Percentiles rank a stretch among this genome's conserved stretches.
Conservation (phyloP, 2,113 vertebrate genomes). For the Gracilinanus agilis region DNA sequence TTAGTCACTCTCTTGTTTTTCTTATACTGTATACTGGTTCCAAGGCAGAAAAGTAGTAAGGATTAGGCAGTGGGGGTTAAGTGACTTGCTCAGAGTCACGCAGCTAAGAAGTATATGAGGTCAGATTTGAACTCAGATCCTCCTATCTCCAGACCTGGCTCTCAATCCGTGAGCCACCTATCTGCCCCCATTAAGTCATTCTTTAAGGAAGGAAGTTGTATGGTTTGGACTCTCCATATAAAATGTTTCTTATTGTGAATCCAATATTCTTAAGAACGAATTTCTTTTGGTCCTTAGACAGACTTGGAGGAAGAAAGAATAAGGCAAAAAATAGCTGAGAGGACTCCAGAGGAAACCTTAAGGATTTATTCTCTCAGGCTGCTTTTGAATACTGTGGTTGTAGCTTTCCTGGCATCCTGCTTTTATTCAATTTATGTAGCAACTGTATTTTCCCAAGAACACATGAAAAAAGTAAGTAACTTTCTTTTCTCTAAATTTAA, state of each 20-base stretch:
- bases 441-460: slow-evolving; percentile 91
- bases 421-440: slow-evolving; percentile 95
- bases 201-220: not conserved
- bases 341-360: slow-evolving; percentile 88
- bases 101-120: too few relatives aligned
- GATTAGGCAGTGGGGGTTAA: too few relatives aligned
- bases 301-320: slow-evolving; percentile 95
- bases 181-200: not conserved
- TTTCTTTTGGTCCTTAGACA: slow-evolving; percentile 84
- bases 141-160: too few relatives aligned
- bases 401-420: slow-evolving; percentile 88
- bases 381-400: slow-evolving; percentile 91
- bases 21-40: too few relatives aligned
- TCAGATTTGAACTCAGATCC: too few relatives aligned
- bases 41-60: too few relatives aligned
- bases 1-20: not conserved
- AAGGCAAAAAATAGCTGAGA: slow-evolving; percentile 91
- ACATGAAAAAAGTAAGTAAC: slow-evolving; percentile 82
- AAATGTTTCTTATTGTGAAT: not conserved
- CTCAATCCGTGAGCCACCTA: too few relatives aligned
- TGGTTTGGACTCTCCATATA: not conserved
- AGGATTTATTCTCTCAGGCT: slow-evolving; percentile 91
- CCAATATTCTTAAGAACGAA: slow-evolving; percentile 71
- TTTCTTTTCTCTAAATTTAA: not conserved
- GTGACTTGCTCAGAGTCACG: too few relatives aligned